Evolutionary conservation across 2,888 invertebrate genomes (phyloP).

Genomic region (Coenonympha arcania): DNA sequence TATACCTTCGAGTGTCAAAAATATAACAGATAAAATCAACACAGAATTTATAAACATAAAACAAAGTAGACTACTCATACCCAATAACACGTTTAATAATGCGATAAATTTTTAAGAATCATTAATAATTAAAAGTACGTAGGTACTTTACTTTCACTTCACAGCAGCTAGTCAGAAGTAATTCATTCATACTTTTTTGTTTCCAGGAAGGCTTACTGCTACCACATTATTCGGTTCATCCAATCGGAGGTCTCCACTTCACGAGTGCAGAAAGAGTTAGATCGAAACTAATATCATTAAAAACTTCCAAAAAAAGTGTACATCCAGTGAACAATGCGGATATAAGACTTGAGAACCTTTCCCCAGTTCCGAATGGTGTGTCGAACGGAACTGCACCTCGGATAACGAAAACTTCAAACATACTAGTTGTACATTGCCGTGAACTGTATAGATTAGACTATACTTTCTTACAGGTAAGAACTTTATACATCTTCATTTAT

Average conservation of each 20-base stretch:
- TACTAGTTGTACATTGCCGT: conserved; percentile 77
- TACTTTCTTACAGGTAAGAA: conserved; percentile 77
- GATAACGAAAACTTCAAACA: conserved; percentile 31
- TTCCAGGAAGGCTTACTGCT: conserved; percentile 45
- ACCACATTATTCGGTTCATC: conserved; percentile 54
- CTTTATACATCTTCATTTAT: neutral
- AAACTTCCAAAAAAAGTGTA: conserved; percentile 15
- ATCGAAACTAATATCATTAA: conserved; percentile 41
- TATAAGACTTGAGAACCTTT: conserved; percentile 19
- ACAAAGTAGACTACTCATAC: too few relatives aligned
- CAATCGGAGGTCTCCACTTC: conserved; percentile 58
- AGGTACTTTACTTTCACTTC: too few relatives aligned
- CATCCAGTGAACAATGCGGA: neutral
- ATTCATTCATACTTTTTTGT: too few relatives aligned
- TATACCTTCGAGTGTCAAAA: too few relatives aligned
- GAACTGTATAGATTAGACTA: conserved; percentile 78
- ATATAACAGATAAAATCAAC: too few relatives aligned
- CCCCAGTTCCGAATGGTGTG: conserved; percentile 20
- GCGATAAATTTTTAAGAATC: too few relatives aligned
- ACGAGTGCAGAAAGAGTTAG: conserved; percentile 63
- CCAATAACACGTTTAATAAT: too few relatives aligned
- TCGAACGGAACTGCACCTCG: conserved; percentile 13
- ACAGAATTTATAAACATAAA: too few relatives aligned
- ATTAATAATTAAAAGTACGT: too few relatives aligned
- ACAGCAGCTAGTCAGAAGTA: too few relatives aligned